These are phyloP conservation scores for Luidia sarsii DNA, from an alignment of 53 echinoderm and acorn worm species.

Conservation along the genomic window DNA sequence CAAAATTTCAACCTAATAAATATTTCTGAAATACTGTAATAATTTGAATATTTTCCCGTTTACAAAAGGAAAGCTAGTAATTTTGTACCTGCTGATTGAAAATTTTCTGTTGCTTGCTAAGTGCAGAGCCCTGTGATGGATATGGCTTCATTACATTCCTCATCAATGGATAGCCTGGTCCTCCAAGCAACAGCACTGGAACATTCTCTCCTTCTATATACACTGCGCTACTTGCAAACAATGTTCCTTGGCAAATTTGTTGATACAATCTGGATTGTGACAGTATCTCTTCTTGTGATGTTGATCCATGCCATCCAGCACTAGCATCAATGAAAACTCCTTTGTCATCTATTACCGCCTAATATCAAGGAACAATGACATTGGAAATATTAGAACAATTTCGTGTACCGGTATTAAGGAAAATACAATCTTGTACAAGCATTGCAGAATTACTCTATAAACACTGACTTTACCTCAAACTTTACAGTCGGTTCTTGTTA, in stretches of 20 bases:
- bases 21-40: too few relatives aligned
- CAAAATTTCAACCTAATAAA: too few relatives aligned
- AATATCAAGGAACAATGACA: too few relatives aligned
- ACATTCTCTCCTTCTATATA: slow-evolving; percentile 32
- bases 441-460: too few relatives aligned
- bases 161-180: slow-evolving; percentile 8
- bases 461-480: too few relatives aligned
- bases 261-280: slow-evolving; percentile 19
- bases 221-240: not conserved
- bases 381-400: too few relatives aligned
- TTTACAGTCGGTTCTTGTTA: too few relatives aligned
- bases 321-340: slow-evolving; percentile 25
- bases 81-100: slow-evolving; percentile 38
- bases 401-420: too few relatives aligned
- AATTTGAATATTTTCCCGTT: not conserved
- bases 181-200: slow-evolving; percentile 23
- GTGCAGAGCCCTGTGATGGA: not conserved
- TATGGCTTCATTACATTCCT: slow-evolving; percentile 25
- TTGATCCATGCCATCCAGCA: slow-evolving; percentile 36
- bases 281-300: slow-evolving; percentile 11
- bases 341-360: slow-evolving; percentile 41
- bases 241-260: slow-evolving; percentile 2
- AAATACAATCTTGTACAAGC: too few relatives aligned
- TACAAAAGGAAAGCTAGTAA: not conserved
- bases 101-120: slow-evolving; percentile 1